Evolutionary conservation across 2,113 vertebrate species (phyloP), one percentile per base, ranked within the genome.

Genomic region (Oncorhynchus mykiss): DNA sequence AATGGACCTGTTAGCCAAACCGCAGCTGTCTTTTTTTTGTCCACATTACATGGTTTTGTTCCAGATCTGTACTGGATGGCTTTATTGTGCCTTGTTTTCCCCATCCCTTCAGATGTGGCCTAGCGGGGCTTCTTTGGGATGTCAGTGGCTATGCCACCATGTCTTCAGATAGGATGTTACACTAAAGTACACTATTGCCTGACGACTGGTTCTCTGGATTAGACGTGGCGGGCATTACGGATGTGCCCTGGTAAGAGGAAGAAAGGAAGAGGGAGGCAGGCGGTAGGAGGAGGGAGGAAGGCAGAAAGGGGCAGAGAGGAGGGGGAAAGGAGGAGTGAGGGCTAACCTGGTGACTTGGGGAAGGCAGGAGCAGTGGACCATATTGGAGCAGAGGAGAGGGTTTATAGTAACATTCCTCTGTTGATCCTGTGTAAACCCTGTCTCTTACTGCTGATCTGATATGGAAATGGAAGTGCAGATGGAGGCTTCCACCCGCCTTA

Each of bases 381-480:
- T 27, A 29, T 5, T 11, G 34, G 68, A 11, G 13, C 67, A 68
- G 66, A 14, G 29, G 7, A 34, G 66, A 34, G 20, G 67, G 25
- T 70, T 69, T 81, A 76, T 76, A 67, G 77, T 75, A 80, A 71
- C 88, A 91, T 91, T 91, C 88, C 88, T 67, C 72, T 7, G 12
- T 85, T 88, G 89, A 91, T 90, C 89, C 82, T 67, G 76, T 73
- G 18, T 82, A 90, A 91, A 88, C 80, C 84, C 85, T 77, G 85
- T 85, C 85, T 86, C 82, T 87, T 87, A 83, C 81, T 74, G 66
- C 72, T 86, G 80, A 91, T 88, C 87, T 88, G 84, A 92, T 89
- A 91, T 87, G 88, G 86, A 88, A 90, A 90, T 88, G 86, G 70
- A 71, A 78, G 82, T 60, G 80, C 85, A 90, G 88, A 86, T 81